Evolutionary conservation across 2,888 invertebrate species (phyloP), one percentile per base, ranked within the genome.

Genomic region (Lasioglossum leucozonium): DNA sequence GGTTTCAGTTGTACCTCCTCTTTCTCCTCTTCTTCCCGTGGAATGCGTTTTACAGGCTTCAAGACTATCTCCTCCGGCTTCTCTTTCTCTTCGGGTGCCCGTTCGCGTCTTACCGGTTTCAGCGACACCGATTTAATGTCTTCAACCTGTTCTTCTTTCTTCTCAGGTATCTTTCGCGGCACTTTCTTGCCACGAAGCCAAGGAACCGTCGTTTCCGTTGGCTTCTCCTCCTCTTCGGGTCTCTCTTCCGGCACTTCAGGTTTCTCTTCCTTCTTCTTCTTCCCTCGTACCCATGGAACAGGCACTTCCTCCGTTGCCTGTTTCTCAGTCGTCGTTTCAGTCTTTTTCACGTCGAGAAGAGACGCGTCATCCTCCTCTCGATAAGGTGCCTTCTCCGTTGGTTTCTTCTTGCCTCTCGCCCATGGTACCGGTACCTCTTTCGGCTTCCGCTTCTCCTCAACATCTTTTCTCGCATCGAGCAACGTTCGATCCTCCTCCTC

Each of bases 401-500:
- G 84, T 73, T 91, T 91, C 79, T 91, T 86, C 79, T 89, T 86
- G n/a, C 86, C 86, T 74, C 87, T 86, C 51, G 47, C 89, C 96
- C 95, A 77, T 95, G 93, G 86, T 95, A 95, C 88, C 96, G 96
- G 82, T 5, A 87, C 84, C 79, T 92, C 88, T 40, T 79, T 77
- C 74, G 81, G 30, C 78, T 89, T 78, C 72, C 91, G 82, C n/a
- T 86, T 81, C 34, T 82, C 78, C 51, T 90, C 87, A 11, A 89
- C 84, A 6, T 91, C 84, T 76, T 85, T 88, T 18, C 84, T 79
- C 3, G 81, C 51, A n/a, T 84, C 26, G 0, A 90, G 79, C 40
- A 67, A 18, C 10, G 67, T 37, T 10, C 37, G 34, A 22, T 67
- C 67, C 10, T 67, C 67, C 22, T 67, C 67, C 22, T 67, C 67